Percentiles rank a stretch among this genome's conserved stretches.
These are phyloP conservation scores for Ctenopoma kingsleyae DNA, from an alignment of 2,797 vertebrate species.

Conservation along the genomic window DNA sequence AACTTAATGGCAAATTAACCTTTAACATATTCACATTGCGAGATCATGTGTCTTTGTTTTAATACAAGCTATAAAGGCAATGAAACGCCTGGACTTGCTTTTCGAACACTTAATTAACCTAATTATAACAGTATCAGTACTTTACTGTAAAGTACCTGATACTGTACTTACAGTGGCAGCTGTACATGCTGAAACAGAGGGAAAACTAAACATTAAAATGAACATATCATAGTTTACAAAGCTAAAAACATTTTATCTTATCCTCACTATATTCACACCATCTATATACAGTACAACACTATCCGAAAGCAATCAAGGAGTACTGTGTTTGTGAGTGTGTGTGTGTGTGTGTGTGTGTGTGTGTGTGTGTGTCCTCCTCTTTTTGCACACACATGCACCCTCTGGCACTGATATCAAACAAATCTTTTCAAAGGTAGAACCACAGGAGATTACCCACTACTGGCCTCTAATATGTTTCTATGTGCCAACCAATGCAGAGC, in stretches of 20 bases:
- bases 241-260: constrained; percentile 15
- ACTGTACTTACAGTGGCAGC: not conserved
- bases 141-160: not conserved
- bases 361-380: not conserved
- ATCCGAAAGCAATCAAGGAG: constrained; percentile 31
- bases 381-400: constrained; percentile 31
- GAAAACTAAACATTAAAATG: not conserved
- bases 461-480: constrained; percentile 60
- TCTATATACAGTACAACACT: constrained; percentile 15
- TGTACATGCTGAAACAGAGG: not conserved
- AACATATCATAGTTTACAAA: constrained; percentile 14
- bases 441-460: constrained; percentile 64
- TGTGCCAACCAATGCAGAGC: constrained; percentile 66
- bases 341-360: not conserved
- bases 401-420: constrained; percentile 73
- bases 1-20: constrained; percentile 72
- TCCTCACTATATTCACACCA: not conserved
- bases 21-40: constrained; percentile 55
- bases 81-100: constrained; percentile 26
- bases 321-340: not conserved
- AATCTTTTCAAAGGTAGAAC: constrained; percentile 72
- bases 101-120: constrained; percentile 29
- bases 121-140: constrained; percentile 1
- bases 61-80: constrained; percentile 27
- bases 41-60: constrained; percentile 40